phyloP scores from a whole-genome alignment of 2,797 vertebrate genomes.

The Syncerus caffer region DNA sequence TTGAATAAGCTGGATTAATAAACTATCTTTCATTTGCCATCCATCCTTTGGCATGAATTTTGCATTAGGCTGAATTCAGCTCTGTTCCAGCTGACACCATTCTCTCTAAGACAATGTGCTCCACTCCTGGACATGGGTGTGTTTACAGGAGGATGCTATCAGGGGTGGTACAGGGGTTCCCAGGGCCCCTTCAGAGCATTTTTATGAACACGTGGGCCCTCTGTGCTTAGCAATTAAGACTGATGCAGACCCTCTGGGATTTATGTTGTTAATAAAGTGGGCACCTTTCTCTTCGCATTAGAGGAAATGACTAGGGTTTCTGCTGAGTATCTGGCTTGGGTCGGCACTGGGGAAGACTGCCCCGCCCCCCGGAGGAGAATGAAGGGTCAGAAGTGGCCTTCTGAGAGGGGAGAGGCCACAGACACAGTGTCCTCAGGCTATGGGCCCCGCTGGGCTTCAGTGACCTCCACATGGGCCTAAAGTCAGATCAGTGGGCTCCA shows the following conservation, averaged over 20 bases:
- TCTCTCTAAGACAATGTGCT: slow-evolving; percentile 67
- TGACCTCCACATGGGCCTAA: not conserved
- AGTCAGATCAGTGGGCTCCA: slow-evolving; percentile 41
- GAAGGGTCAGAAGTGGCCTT: not conserved
- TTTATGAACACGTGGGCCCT: slow-evolving; percentile 68
- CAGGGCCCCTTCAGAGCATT: slow-evolving; percentile 64
- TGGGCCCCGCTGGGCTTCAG: slow-evolving; percentile 44
- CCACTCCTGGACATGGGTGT: slow-evolving; percentile 55
- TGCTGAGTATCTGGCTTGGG: slow-evolving; percentile 33
- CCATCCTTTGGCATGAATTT: slow-evolving; percentile 76
- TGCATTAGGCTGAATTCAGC: slow-evolving; percentile 76
- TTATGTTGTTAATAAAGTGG: slow-evolving; percentile 73
- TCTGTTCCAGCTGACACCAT: slow-evolving; percentile 73
- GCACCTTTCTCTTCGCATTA: slow-evolving; percentile 61
- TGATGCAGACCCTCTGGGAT: slow-evolving; percentile 61
- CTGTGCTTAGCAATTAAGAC: slow-evolving; percentile 63
- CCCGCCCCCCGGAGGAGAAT: slow-evolving; percentile 21
- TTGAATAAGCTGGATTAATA: slow-evolving; percentile 71
- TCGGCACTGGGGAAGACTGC: slow-evolving; percentile 17
- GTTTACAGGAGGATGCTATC: slow-evolving; percentile 64
- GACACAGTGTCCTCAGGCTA: not conserved
- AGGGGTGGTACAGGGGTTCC: slow-evolving; percentile 61
- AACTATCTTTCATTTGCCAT: slow-evolving; percentile 70
- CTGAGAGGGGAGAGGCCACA: not conserved
- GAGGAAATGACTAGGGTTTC: not conserved